phyloP scores from a whole-genome alignment of 2,113 vertebrate species.

The Triplophysa siluroides region DNA sequence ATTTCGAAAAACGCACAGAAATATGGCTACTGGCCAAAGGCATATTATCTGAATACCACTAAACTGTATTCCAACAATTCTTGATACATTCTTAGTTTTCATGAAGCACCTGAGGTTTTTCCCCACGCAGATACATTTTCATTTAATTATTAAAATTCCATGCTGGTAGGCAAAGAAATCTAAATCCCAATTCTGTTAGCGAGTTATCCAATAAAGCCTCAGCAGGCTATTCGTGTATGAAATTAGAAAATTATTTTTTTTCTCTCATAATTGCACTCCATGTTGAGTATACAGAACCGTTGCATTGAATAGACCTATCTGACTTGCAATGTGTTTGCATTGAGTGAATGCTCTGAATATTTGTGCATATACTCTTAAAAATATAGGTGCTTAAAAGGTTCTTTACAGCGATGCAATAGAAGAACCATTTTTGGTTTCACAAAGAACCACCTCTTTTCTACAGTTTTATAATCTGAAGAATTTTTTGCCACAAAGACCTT shows the following conservation, averaged over 20 bases:
- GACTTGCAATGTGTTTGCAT: neutral
- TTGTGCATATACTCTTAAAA: neutral
- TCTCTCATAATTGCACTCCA: neutral
- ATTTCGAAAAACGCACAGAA: constrained; percentile 8
- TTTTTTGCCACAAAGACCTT: too few species aligned
- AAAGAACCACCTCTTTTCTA: too few species aligned
- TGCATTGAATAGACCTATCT: neutral
- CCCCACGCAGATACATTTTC: constrained; percentile 10
- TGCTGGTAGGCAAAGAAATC: constrained; percentile 27
- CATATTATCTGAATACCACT: constrained; percentile 35
- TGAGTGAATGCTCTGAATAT: neutral
- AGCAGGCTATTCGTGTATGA: neutral
- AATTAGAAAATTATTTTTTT: neutral
- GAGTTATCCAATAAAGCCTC: neutral
- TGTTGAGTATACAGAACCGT: neutral
- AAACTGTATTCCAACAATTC: constrained; percentile 21
- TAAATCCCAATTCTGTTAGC: constrained; percentile 6
- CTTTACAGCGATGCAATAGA: too few species aligned
- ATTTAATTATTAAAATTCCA: constrained; percentile 57
- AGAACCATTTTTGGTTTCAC: too few species aligned
- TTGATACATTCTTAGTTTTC: neutral
- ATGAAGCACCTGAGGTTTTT: constrained; percentile 19
- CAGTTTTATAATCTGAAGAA: too few species aligned
- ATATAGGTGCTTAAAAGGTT: too few species aligned
- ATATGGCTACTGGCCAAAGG: constrained; percentile 14